Evolutionary conservation across 2,797 vertebrate genomes (phyloP), one percentile per base, ranked within the genome.

Genomic region (Phoeniculus purpureus): DNA sequence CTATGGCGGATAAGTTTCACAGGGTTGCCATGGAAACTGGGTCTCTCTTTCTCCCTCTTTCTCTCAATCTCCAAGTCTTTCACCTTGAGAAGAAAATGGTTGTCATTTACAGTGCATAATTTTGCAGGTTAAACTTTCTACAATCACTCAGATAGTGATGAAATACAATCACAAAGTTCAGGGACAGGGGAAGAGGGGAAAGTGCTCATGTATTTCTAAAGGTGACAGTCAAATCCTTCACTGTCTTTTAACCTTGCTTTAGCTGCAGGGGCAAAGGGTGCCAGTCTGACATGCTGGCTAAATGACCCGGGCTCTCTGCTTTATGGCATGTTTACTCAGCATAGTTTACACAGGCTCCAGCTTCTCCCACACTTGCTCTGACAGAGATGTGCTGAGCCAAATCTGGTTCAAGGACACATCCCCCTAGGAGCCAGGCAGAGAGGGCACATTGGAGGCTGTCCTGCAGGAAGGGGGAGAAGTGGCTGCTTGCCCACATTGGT

Each of bases 21-120:
- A 50, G 48, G 12, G 95, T 97, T 96, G 88, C 67, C 90, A 94
- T 95, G 86, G 96, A 93, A 96, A 97, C 96, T 60, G 61, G 40
- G 43, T 72, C 32, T 74, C 90, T 94, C 82, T 80, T 67, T 82
- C 58, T 67, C 73, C 66, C 77, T 88, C 89, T 56, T 66, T 67
- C 70, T 82, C 65, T 77, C 75, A 1, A 2, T 90, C 71, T 93
- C 84, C 27, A 83, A 93, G 89, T 56, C 77, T 93, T 94, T 95
- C 94, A 96, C 95, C 93, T 93, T 89, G 82, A 94, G 70, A 92
- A 70, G 81, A 93, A 93, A 95, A 95, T 59, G 78, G 67, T 94
- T 95, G 91, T 92, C 92, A 94, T 93, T 96, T 96, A 62, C 51
- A 89, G 77, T 0, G 0, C 75, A 66, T 88, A 93, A 92, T 95